Evolutionary conservation across 2,113 vertebrate species (phyloP), one percentile per base, ranked within the genome.

Genomic region (Sitta europaea): DNA sequence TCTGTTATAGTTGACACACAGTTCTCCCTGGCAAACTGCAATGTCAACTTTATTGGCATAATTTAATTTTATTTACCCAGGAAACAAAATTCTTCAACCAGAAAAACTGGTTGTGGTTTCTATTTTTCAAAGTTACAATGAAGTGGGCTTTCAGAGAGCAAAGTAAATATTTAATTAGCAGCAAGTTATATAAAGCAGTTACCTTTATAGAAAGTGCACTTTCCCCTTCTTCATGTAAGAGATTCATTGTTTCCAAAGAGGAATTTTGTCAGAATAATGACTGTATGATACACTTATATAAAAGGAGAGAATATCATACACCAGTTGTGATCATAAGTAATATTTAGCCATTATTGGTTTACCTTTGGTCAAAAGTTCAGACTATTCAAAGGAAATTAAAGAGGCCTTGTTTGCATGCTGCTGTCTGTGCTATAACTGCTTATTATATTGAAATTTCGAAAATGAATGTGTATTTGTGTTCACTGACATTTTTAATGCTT

Each of bases 91-190:
- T 59, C 74, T 80, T 86, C 61, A 95, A 85, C 71, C 43, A 77
- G 94, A 92, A 92, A 86, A 89, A 94, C 91, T 78, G 82, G 86
- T 68, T 71, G 28, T 27, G 40, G 38, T 47, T 80, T 79, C 57
- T 73, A 75, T 81, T 90, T 94, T 87, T 87, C 43, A 80, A 84
- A 91, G 71, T 70, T 66, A 58, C n/a, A 63, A 43, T 91, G 59
- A 86, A 96, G n/a, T 24, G 17, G 23, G 29, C 13, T 92, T 90
- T 90, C 82, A 94, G 88, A 88, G 47, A 86, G 33, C 17, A 87
- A 79, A 96, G 84, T 94, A 96, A 94, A 97, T 95, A 92, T 97
- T 96, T 95, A 72, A 90, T 90, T 83, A 83, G 43, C 23, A 61
- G 33, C 42, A 72, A 79, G 79, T 93, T 96, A 74, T 68, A 48